Evolutionary conservation across 1,140 invertebrate genomes (phyloP).

Genomic region (Bombus balteatus): DNA sequence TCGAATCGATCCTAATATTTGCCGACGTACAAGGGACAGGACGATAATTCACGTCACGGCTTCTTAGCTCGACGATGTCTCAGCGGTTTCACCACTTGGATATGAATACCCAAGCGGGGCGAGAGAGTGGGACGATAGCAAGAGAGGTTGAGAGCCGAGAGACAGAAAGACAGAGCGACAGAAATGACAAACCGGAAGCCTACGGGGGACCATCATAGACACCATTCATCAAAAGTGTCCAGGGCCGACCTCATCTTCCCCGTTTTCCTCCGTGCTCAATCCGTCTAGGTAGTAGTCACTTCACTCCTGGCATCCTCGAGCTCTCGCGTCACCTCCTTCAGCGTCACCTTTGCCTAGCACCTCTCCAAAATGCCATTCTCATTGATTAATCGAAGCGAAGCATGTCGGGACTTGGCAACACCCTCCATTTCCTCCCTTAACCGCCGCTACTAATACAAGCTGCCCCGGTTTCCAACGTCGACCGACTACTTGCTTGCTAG

Average conservation of each 20-base stretch:
- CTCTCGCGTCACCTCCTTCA: constrained; percentile 63
- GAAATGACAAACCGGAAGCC: constrained; percentile 61
- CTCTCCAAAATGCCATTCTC: constrained; percentile 75
- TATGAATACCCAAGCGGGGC: constrained; percentile 60
- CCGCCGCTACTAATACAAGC: constrained; percentile 66
- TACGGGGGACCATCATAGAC: constrained; percentile 63
- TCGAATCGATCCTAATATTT: constrained; percentile 62
- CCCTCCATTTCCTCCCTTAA: constrained; percentile 78
- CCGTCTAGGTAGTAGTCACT: constrained; percentile 66
- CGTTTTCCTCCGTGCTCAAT: constrained; percentile 57
- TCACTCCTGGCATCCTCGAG: constrained; percentile 60
- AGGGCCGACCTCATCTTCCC: constrained; percentile 54
- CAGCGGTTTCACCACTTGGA: constrained; percentile 62
- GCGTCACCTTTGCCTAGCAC: constrained; percentile 71
- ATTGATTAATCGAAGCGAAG: constrained; percentile 79
- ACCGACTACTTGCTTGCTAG: constrained; percentile 46
- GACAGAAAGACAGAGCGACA: constrained; percentile 21
- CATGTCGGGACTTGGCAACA: constrained; percentile 78
- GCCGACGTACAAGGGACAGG: constrained; percentile 49
- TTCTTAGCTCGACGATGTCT: constrained; percentile 64
- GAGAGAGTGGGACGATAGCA: not conserved
- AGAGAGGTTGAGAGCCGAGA: not conserved
- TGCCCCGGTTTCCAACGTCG: constrained; percentile 37
- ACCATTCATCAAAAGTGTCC: constrained; percentile 74
- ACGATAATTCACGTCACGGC: constrained; percentile 66